phyloP scores from a whole-genome alignment of 1,140 invertebrate genomes.

The Zaprionus ghesquierei region DNA sequence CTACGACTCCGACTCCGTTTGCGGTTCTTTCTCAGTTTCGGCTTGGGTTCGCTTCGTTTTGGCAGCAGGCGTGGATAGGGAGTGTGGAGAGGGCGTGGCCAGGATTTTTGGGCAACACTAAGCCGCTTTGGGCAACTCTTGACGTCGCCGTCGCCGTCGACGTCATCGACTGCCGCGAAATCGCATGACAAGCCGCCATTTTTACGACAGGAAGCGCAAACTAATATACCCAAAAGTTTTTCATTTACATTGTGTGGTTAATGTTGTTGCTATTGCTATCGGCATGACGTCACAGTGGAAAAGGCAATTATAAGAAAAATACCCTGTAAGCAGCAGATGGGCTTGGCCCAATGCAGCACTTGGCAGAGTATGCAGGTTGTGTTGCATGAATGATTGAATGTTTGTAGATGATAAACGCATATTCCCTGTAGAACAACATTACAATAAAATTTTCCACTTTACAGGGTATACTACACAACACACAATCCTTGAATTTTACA shows the following conservation, averaged over 20 bases:
- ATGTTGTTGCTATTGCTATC: slow-evolving; percentile 31
- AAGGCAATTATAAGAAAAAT: not conserved
- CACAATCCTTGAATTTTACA: not conserved
- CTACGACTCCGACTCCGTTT: not conserved
- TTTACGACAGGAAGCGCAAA: slow-evolving; percentile 64
- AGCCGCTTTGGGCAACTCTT: slow-evolving; percentile 13
- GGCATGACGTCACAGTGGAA: slow-evolving; percentile 58
- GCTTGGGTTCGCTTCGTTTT: not conserved
- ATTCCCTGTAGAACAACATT: not conserved
- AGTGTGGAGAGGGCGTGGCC: not conserved
- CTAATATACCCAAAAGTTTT: slow-evolving; percentile 59
- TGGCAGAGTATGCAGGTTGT: no score
- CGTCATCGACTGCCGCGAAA: slow-evolving; percentile 41
- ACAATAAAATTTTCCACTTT: not conserved
- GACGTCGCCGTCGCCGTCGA: slow-evolving; percentile 13
- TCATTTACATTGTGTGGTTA: slow-evolving; percentile 58
- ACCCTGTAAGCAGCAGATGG: no score
- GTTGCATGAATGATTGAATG: no score
- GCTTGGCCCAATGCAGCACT: no score
- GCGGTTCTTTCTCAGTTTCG: not conserved
- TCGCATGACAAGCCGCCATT: slow-evolving; percentile 76
- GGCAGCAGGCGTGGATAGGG: not conserved
- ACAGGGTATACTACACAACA: not conserved
- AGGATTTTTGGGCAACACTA: slow-evolving; percentile 4
- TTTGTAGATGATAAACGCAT: no score